Base-by-base conservation (phyloP, 2,888 invertebrate genomes). In the Luffia ferchaultella region DNA sequence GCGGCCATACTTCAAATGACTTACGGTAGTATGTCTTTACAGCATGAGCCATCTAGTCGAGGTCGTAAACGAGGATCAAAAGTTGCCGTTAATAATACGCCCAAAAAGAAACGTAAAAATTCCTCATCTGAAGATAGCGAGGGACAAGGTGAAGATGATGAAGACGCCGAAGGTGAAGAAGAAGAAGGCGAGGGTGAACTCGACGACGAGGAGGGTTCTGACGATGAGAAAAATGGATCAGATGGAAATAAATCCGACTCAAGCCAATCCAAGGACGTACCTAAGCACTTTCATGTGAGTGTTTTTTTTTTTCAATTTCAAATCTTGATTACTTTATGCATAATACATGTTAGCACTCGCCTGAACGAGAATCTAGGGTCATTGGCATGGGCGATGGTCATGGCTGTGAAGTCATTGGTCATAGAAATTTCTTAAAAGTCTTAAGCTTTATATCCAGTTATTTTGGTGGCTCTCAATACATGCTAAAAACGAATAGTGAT, bases 211-310 rank as follows among this genome's bases (percentile, higher is more conserved):
- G 83, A 80, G 54, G 85, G 79, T n/a, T 80, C 80, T 1, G 84
- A 85, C 54, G 85, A 85, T 58, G 85, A 85, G 56, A 84, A 85
- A 60, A 83, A 85, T 66, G 85, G 82, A 45, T 84, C 84, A 40
- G 85, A 85, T 60, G 85, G 83, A 45, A 85, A 85, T 51, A 84
- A 85, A 57, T 84, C 84, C 50, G 85, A 85, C 58, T 85, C 85
- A 56, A 85, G 85, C 63, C 84, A 85, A 61, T 83, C 84, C 57
- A 85, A 85, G 67, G 84, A 85, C 68, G 70, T 85, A 73, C 85
- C 85, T 71, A 85, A 85, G 70, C 80, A 85, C 70, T 85, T 82
- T 68, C 85, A 85, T 71, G 85, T 84, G 64, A 70, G 79, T 60
- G 46, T 43, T 50, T 50, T 20, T 49, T 44, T 45, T 43, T 9